Evolutionary conservation across 2,888 invertebrate species (phyloP), one percentile per base, ranked within the genome.

Genomic region (Sphaeridia pumilis): DNA sequence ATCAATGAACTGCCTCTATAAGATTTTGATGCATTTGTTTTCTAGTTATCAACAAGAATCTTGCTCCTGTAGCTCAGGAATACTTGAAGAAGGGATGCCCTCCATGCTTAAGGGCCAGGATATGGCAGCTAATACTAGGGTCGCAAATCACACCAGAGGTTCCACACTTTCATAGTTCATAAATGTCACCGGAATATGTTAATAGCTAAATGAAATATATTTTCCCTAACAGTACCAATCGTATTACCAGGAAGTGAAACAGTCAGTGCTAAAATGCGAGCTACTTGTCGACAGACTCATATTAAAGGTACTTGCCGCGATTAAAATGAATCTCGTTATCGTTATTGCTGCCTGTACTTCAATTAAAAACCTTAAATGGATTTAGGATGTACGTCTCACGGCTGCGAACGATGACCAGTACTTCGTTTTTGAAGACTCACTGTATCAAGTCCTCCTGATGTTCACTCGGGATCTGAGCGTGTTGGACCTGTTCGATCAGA

Each of bases 381-480:
- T 67, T 26, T 61, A 79, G 78, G 95, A 95, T 69, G 87, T 95
- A 7, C 92, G 92, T 70, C 71, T 94, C 55, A 95, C 94, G 0
- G 92, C 94, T 0, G 90, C 92, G 10, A 95, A 95, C 70, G 94
- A 95, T 69, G 94, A 95, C 70, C 94, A 94, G 70, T 94, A 94
- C 70, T 95, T 95, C 70, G 93, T 95, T 0, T 95, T 93, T 70
- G 94, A 95, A 74, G 95, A 95, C 72, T 81, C 92, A 50, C 73
- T 95, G 1, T 92, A 92, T 70, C 93, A 94, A 77, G 82, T 84
- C 24, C 81, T 90, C 79, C 70, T 94, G 49, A 90, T 90, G 67
- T 94, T 94, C 72, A 89, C 89, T 12, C 79, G 94, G 54, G 94
- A 94, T 71, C 78, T 81, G 0, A 83, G 84, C 66, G 78, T 93